Evolutionary conservation across 2,797 vertebrate genomes (phyloP).

Genomic region (Telmatherina bonti): DNA sequence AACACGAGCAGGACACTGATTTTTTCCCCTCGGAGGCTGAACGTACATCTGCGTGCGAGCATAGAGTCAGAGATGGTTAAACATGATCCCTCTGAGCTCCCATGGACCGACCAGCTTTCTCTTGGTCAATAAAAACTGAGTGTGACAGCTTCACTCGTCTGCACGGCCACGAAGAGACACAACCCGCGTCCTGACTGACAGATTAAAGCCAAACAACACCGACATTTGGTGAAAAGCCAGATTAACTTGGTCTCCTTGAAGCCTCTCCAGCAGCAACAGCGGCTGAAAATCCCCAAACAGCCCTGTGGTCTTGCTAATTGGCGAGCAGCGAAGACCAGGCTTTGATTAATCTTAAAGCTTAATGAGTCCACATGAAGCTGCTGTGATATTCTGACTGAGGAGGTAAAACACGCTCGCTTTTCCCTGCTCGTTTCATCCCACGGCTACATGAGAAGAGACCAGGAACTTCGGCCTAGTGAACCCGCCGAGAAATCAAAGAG

Average conservation of each 20-base stretch:
- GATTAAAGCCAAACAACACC: conserved; percentile 65
- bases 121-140: conserved; percentile 55
- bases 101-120: conserved; percentile 28
- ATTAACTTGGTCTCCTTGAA: conserved; percentile 72
- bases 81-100: conserved; percentile 9
- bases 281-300: conserved; percentile 63
- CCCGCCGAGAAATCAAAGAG: conserved; percentile 78
- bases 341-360: conserved; percentile 77
- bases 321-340: conserved; percentile 49
- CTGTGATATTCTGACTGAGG: conserved; percentile 74
- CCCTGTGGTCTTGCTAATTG: conserved; percentile 72
- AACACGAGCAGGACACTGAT: conserved; percentile 45
- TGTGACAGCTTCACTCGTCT: conserved; percentile 65
- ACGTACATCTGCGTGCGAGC: conserved; percentile 49
- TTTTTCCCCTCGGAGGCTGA: conserved; percentile 38
- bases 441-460: conserved; percentile 63
- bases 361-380: conserved; percentile 69
- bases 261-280: conserved; percentile 64
- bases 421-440: conserved; percentile 66
- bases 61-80: conserved; percentile 49
- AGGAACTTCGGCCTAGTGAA: conserved; percentile 68
- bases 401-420: conserved; percentile 62
- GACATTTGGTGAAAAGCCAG: conserved; percentile 69
- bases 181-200: conserved; percentile 57
- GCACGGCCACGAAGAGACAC: conserved; percentile 28